Evolutionary conservation across 2,888 invertebrate species (phyloP), one percentile per base, ranked within the genome.

Genomic region (Desoria tigrina): DNA sequence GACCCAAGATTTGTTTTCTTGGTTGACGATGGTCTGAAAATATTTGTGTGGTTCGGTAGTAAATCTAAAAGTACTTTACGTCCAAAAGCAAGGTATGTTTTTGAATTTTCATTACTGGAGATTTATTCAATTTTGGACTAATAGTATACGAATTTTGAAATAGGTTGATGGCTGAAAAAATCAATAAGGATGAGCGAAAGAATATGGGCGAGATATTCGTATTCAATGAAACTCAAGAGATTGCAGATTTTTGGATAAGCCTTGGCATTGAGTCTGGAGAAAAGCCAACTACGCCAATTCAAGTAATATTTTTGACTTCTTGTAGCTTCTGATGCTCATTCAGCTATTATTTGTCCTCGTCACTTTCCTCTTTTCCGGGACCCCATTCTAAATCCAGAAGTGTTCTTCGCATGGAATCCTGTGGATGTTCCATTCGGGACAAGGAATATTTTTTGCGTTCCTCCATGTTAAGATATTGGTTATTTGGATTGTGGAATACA

Each of bases 171-270:
- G 92, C 97, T 2, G 99, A 99, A 80, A 98, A 98, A 81, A 93
- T 99, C 65, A 99, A 97, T 81, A 98, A 98, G 81, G 94, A 95
- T 78, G 99, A 99, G 81, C 84, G 98, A 23, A 99, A 99, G 80
- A 94, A 93, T 79, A 90, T 90, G 79, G 89, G 95, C 0, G 95
- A 96, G 78, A 88, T 99, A 63, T 82, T 91, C 49, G 88, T 91
- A 0, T 90, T 94, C 79, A 83, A 84, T 42, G 90, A 92, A 80
- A 90, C 90, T 0, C 86, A 88, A 64, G 97, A 98, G 78, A 87
- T 89, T 6, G 82, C 82, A 6, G 90, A 90, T 27, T 98, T 99
- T 82, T 94, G 95, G 91, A 83, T 84, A 61, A 83, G 84, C 24
- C 80, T 98, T 23, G 79, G 78, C n/a, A 69, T 74, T 16, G 87